phyloP scores from a whole-genome alignment of 2,797 vertebrate genomes.

The Gallinago stenura region DNA sequence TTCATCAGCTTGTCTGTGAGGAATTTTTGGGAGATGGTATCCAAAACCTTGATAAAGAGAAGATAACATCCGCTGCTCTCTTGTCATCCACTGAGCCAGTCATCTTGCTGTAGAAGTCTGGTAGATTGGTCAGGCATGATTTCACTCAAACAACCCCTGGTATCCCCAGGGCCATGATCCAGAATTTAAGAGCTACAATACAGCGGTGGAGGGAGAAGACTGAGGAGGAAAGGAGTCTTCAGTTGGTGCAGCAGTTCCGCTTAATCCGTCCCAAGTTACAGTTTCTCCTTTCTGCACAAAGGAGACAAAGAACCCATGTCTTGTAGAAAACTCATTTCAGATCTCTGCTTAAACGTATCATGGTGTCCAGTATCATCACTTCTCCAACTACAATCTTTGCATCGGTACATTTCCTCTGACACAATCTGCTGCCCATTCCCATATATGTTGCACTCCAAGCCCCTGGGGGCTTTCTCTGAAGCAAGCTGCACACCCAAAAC shows the following conservation, averaged over 20 bases:
- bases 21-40: not conserved
- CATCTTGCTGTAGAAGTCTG: not conserved
- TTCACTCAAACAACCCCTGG: not conserved
- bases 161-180: not conserved
- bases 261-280: not conserved
- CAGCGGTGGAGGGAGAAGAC: not conserved
- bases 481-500: not conserved
- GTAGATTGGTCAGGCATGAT: not conserved
- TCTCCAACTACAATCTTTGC: not conserved
- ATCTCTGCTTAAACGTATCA: not conserved
- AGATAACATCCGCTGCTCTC: not conserved
- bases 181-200: not conserved
- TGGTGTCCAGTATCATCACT: not conserved
- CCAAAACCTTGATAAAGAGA: not conserved
- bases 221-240: rapidly evolving
- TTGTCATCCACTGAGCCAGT: not conserved
- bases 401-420: not conserved
- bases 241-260: not conserved
- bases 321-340: not conserved
- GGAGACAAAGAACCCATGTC: not conserved
- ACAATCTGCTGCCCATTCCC: not conserved
- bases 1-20: not conserved
- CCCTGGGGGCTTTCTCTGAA: not conserved
- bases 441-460: not conserved
- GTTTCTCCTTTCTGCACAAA: not conserved